Evolutionary conservation across 2,888 invertebrate species (phyloP).

Genomic region (Drosophila maculinotata): DNA sequence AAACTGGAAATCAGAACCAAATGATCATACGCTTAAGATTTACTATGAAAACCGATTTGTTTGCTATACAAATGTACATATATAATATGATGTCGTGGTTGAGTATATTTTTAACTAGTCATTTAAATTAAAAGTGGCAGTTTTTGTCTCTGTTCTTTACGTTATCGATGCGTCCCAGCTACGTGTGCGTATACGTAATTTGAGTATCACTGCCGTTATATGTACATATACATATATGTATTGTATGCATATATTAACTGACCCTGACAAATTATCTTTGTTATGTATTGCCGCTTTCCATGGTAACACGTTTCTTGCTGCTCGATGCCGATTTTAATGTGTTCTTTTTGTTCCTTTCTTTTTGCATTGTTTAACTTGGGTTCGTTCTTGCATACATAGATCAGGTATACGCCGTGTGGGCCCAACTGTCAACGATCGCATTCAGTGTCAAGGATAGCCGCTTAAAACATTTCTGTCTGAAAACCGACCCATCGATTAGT

Average conservation of each 20-base stretch:
- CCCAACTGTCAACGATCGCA: slow-evolving; percentile 11
- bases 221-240: slow-evolving; percentile 2
- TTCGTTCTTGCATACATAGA: slow-evolving; percentile 37
- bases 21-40: not conserved
- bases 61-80: not conserved
- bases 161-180: slow-evolving; percentile 1
- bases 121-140: not conserved
- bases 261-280: slow-evolving; percentile 55
- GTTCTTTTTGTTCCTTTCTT: slow-evolving; percentile 24
- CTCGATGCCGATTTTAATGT: slow-evolving; percentile 25
- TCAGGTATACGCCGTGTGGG: slow-evolving; percentile 22
- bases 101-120: not conserved
- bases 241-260: slow-evolving; percentile 17
- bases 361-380: slow-evolving; percentile 25
- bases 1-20: slow-evolving; percentile 3
- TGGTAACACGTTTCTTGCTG: slow-evolving; percentile 33
- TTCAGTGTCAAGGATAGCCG: slow-evolving; percentile 24
- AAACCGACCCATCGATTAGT: not conserved
- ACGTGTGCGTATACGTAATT: slow-evolving; percentile 59
- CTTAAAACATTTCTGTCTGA: slow-evolving; percentile 16
- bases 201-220: slow-evolving; percentile 5
- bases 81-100: not conserved
- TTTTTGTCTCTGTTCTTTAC: not conserved
- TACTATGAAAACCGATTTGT: not conserved
- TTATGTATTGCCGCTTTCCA: slow-evolving; percentile 29